A percentile compares a stretch with the other conserved stretches of the same genome.
Evolutionary conservation across 2,797 vertebrate species (phyloP).

Genomic region (Manis pentadactyla): DNA sequence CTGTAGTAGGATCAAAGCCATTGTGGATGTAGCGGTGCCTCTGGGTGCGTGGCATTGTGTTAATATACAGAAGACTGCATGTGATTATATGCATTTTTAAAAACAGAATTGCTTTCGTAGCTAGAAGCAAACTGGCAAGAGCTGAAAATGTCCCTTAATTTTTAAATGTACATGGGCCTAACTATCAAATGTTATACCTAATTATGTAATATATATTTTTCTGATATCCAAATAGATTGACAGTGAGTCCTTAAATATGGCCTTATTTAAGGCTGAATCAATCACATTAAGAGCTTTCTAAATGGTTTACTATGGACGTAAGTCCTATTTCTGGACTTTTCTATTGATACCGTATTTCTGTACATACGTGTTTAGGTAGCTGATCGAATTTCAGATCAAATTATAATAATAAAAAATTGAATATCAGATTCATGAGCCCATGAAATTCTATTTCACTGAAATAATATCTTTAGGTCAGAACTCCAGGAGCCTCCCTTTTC

Average conservation of each 20-base stretch:
- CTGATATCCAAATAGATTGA: neutral
- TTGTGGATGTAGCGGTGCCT: neutral
- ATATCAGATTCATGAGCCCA: neutral
- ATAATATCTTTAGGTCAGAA: neutral
- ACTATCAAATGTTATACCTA: neutral
- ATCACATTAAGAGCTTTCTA: neutral
- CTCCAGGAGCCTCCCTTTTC: neutral
- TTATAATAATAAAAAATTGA: neutral
- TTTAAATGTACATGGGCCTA: neutral
- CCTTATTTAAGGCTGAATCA: neutral
- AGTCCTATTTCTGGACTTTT: neutral
- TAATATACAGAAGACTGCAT: neutral
- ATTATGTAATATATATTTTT: neutral
- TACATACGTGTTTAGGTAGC: neutral
- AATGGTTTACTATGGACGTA: neutral
- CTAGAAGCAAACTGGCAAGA: neutral
- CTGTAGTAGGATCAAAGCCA: no score
- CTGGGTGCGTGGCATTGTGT: neutral
- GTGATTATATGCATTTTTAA: neutral
- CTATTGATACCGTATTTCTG: neutral
- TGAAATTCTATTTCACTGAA: neutral
- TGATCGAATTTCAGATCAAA: neutral
- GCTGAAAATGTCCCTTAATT: conserved; percentile 24
- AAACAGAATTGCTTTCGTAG: neutral
- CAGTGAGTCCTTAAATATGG: neutral